Evolutionary conservation across 2,888 invertebrate genomes (phyloP), one percentile per base, ranked within the genome.

Genomic region (Chymomyza procnemis): DNA sequence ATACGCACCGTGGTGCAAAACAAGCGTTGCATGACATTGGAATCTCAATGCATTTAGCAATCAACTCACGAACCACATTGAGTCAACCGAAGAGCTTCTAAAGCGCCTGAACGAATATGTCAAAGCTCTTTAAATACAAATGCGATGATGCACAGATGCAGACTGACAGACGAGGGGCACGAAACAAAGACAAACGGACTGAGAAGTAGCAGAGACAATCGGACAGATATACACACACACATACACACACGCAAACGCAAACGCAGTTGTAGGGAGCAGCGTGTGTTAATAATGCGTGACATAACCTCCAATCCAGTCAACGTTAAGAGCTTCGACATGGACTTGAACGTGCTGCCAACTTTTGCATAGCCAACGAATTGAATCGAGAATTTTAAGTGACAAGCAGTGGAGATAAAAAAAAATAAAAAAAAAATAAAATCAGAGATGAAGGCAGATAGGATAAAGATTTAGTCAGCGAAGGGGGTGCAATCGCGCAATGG

Each of bases 271-370:
- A 18, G n/a, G 8, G 18, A 12, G 14, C 50, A 19, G 84, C 81
- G 77, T 84, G 81, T 81, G 84, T 82, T 85, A 82, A 82, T 82
- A 82, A 85, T 84, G 86, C 86, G 82, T 82, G 86, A 85, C 81
- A 81, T 71, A 80, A 80, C 80, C 75, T 80, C 81, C 64, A 77
- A 81, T 73, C 66, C 67, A 61, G 70, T 30, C 61, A 69, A 47
- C 55, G 61, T 66, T 61, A 76, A 71, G 75, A 67, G 64, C 61
- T 72, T 56, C 75, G 70, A 67, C 47, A 73, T 69, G 73, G 50
- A 75, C 34, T 41, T 41, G 72, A 67, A 65, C 67, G 75, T 61
- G 70, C 73, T 69, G 72, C 72, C 66, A 69, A 58, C 66, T 58
- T 77, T 79, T 66, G 80, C 82, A 80, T 76, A 81, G 76, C 83